Percentiles rank a stretch among this genome's conserved stretches.
These are phyloP conservation scores for Cynopterus brachyotis DNA, from an alignment of 2,113 vertebrate genomes.

Conservation along the genomic window DNA sequence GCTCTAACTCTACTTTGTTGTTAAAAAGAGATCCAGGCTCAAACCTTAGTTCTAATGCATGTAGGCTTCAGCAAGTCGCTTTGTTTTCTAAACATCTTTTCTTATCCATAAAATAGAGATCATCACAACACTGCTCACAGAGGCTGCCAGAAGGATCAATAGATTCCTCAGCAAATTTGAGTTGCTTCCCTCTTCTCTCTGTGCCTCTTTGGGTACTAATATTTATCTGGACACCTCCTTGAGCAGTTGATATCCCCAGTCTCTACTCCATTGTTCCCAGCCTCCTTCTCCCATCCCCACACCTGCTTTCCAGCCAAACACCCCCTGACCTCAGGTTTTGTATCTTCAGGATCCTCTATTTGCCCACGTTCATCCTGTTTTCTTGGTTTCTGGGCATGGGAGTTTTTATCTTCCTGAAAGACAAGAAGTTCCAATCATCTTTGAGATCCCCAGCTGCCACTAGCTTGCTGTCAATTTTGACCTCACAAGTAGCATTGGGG, in stretches of 20 bases:
- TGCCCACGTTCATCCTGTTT: slow-evolving; percentile 90
- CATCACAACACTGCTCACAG: neutral
- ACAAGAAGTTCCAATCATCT: slow-evolving; percentile 90
- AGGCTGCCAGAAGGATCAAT: neutral
- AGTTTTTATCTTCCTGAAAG: slow-evolving; percentile 88
- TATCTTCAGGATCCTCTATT: slow-evolving; percentile 88
- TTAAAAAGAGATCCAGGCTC: neutral
- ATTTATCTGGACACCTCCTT: neutral
- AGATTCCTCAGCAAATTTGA: neutral
- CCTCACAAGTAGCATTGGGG: slow-evolving; percentile 90
- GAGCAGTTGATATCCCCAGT: neutral
- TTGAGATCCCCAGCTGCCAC: slow-evolving; percentile 87
- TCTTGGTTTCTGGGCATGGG: slow-evolving; percentile 87
- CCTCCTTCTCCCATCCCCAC: neutral
- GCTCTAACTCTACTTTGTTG: neutral
- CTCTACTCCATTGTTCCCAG: neutral
- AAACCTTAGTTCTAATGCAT: neutral
- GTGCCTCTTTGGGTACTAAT: neutral
- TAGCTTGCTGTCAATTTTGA: slow-evolving; percentile 92
- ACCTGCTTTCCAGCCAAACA: neutral
- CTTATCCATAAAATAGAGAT: neutral
- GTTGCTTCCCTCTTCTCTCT: neutral
- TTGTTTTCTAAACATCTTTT: neutral
- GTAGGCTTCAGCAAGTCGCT: neutral
- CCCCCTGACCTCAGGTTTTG: slow-evolving; percentile 87